phyloP scores from a whole-genome alignment of 1,140 invertebrate species.

The Medauroidea extradentata region DNA sequence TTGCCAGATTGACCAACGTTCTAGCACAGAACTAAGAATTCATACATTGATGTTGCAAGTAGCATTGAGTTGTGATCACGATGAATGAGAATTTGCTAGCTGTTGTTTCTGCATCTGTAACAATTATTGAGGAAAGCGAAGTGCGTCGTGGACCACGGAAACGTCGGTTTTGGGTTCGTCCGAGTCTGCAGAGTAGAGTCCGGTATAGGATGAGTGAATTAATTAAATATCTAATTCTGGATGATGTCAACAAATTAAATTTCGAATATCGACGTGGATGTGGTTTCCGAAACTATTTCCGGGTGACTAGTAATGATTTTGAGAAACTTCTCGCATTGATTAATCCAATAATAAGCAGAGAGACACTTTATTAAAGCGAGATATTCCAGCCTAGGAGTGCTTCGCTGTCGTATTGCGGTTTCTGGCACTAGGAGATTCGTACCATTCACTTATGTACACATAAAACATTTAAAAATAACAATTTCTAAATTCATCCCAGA shows the following conservation, averaged over 20 bases:
- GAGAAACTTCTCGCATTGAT: conserved; percentile 9
- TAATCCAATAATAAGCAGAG: conserved; percentile 27
- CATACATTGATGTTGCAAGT: no score
- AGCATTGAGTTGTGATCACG: no score
- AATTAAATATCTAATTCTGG: neutral
- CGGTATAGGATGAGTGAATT: neutral
- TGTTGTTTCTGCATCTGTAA: no score
- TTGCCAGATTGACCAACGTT: no score
- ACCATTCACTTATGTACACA: conserved; percentile 26
- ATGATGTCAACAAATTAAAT: neutral
- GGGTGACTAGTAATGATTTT: conserved; percentile 14
- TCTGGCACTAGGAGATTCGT: conserved; percentile 33
- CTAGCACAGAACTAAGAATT: no score
- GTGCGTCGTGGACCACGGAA: no score
- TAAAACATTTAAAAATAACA: conserved; percentile 32
- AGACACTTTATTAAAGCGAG: conserved; percentile 27
- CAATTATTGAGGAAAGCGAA: no score
- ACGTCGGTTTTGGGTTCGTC: no score
- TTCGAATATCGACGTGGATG: neutral
- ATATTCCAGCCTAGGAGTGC: conserved; percentile 26
- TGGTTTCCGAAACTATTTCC: conserved; percentile 4
- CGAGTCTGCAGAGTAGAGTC: neutral
- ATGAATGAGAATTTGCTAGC: no score
- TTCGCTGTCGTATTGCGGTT: conserved; percentile 31
- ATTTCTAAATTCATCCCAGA: conserved; percentile 28